Conservation (phyloP, 1,140 invertebrate species). For the Pemphigus obesinymphae region DNA sequence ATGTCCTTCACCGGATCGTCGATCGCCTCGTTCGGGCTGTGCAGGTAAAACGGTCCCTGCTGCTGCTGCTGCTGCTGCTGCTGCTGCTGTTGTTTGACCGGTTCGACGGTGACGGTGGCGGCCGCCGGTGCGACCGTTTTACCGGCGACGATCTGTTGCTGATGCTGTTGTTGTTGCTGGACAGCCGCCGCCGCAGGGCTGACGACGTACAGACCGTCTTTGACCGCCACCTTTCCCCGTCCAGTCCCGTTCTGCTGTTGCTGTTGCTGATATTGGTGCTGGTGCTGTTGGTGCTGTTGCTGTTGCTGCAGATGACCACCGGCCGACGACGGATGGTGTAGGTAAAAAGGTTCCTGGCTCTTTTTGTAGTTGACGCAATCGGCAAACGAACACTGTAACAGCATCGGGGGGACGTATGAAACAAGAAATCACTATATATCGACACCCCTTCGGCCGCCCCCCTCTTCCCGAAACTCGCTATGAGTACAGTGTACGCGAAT, state of each 20-base stretch:
- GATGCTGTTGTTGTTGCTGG: not conserved
- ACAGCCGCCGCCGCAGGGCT: not conserved
- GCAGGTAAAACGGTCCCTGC: slow-evolving; percentile 75
- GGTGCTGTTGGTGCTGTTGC: not conserved
- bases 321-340: slow-evolving; percentile 60
- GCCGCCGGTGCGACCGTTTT: not conserved
- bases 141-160: not conserved
- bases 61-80: not conserved
- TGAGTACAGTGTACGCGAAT: too few relatives aligned
- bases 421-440: too few relatives aligned
- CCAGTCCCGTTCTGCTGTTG: not conserved
- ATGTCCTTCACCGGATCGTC: slow-evolving; percentile 74
- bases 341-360: slow-evolving; percentile 63
- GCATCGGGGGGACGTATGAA: slow-evolving; percentile 31
- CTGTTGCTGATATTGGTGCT: not conserved
- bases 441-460: too few relatives aligned
- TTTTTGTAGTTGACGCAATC: slow-evolving; percentile 55
- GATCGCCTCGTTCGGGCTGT: slow-evolving; percentile 65
- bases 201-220: slow-evolving; percentile 21
- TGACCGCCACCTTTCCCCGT: slow-evolving; percentile 26
- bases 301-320: slow-evolving; percentile 38
- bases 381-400: slow-evolving; percentile 55
- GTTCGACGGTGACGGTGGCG: not conserved
- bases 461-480: too few relatives aligned
- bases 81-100: not conserved